Conservation (phyloP, 2,113 vertebrate genomes). For the Ancistrus triradiatus region DNA sequence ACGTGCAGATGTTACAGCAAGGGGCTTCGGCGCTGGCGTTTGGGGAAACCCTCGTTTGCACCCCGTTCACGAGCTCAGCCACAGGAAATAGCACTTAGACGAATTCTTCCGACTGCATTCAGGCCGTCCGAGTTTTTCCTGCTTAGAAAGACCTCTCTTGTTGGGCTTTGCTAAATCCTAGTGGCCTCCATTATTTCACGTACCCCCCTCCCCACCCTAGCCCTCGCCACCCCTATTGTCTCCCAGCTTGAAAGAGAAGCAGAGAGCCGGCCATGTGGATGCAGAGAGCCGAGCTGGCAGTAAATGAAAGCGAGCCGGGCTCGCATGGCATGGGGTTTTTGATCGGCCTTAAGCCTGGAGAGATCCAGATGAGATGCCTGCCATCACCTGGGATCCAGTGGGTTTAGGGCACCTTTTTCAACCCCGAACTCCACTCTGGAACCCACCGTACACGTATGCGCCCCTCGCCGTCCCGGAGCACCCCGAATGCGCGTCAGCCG, state of each 20-base stretch:
- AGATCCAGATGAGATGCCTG: constrained; percentile 64
- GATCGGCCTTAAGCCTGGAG: constrained; percentile 58
- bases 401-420: constrained; percentile 57
- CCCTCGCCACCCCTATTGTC: too few species aligned
- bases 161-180: too few species aligned
- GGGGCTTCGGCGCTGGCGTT: background rate
- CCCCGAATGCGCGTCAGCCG: constrained; percentile 63
- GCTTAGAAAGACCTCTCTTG: too few species aligned
- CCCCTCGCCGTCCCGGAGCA: constrained; percentile 10
- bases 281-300: constrained; percentile 61
- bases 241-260: too few species aligned
- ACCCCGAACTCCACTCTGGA: background rate
- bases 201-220: too few species aligned
- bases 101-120: too few species aligned
- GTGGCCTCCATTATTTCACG: too few species aligned
- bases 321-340: constrained; percentile 53
- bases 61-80: too few species aligned
- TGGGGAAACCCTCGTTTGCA: too few species aligned
- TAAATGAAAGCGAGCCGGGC: constrained; percentile 56
- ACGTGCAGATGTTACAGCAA: constrained; percentile 12
- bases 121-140: too few species aligned
- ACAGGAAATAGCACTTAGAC: too few species aligned
- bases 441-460: background rate
- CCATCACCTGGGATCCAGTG: constrained; percentile 68
- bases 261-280: constrained; percentile 48